Percentiles rank a stretch among this genome's conserved stretches.
phyloP scores from a whole-genome alignment of 2,888 invertebrate genomes.

The Nebria salina region DNA sequence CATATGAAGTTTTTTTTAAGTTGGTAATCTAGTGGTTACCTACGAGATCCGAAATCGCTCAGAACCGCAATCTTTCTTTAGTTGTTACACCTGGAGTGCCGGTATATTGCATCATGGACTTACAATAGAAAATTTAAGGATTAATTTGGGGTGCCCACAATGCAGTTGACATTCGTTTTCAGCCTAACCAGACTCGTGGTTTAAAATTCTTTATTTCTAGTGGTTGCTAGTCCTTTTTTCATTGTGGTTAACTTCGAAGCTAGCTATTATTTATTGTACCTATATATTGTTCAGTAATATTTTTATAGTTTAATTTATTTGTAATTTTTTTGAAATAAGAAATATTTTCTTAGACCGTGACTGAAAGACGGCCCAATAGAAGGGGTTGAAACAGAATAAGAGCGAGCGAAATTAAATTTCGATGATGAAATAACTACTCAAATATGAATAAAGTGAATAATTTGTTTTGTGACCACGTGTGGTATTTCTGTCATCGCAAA shows the following conservation, averaged over 20 bases:
- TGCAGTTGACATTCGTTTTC: not conserved
- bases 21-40: not conserved
- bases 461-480: not conserved
- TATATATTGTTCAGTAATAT: too few relatives aligned
- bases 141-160: not conserved
- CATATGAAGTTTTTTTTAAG: slow-evolving; percentile 3
- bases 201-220: too few relatives aligned
- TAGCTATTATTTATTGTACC: too few relatives aligned
- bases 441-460: not conserved
- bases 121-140: not conserved
- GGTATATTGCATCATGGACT: not conserved
- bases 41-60: not conserved
- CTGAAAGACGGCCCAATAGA: too few relatives aligned
- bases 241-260: too few relatives aligned
- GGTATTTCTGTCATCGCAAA: not conserved
- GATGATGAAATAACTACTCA: not conserved
- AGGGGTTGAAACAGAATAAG: not conserved
- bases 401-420: not conserved
- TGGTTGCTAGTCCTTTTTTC: too few relatives aligned
- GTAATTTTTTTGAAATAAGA: too few relatives aligned
- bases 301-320: too few relatives aligned
- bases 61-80: not conserved
- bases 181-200: not conserved
- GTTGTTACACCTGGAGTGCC: not conserved
- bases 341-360: too few relatives aligned